These are phyloP conservation scores for Mercenaria mercenaria DNA, from an alignment of 1,140 invertebrate species.

Conservation along the genomic window DNA sequence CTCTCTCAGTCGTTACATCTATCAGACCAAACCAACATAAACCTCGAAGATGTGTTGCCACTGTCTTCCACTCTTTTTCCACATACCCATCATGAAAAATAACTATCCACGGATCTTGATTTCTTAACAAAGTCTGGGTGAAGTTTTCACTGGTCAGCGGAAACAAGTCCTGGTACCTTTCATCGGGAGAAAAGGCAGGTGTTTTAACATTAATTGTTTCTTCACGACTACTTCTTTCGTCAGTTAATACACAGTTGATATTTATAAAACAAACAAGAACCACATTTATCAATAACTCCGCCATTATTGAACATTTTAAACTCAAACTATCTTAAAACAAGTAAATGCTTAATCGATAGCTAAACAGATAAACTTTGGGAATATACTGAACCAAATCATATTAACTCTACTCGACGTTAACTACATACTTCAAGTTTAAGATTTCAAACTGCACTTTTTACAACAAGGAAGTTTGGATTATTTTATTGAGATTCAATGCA, in stretches of 20 bases:
- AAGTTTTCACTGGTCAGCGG: constrained; percentile 76
- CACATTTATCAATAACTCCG: not conserved
- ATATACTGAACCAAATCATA: too few species aligned
- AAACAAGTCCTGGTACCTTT: constrained; percentile 76
- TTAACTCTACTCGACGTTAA: too few species aligned
- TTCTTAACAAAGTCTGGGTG: constrained; percentile 72
- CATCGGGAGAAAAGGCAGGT: constrained; percentile 36
- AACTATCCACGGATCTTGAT: constrained; percentile 78
- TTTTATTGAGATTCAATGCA: too few species aligned
- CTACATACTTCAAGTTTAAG: too few species aligned
- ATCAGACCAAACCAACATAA: constrained; percentile 78
- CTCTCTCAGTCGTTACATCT: constrained; percentile 67
- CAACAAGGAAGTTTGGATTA: too few species aligned
- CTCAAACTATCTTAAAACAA: too few species aligned
- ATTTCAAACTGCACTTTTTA: too few species aligned
- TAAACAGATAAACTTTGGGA: too few species aligned
- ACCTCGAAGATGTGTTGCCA: constrained; percentile 76
- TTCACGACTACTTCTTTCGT: not conserved
- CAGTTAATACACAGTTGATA: not conserved
- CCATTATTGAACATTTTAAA: not conserved
- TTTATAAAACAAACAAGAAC: not conserved
- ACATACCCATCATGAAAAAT: constrained; percentile 77
- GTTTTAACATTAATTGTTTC: not conserved
- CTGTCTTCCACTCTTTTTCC: constrained; percentile 75
- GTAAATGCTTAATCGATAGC: too few species aligned